Conservation (phyloP, 2,888 invertebrate species). For the Pyrochroa serraticornis region DNA sequence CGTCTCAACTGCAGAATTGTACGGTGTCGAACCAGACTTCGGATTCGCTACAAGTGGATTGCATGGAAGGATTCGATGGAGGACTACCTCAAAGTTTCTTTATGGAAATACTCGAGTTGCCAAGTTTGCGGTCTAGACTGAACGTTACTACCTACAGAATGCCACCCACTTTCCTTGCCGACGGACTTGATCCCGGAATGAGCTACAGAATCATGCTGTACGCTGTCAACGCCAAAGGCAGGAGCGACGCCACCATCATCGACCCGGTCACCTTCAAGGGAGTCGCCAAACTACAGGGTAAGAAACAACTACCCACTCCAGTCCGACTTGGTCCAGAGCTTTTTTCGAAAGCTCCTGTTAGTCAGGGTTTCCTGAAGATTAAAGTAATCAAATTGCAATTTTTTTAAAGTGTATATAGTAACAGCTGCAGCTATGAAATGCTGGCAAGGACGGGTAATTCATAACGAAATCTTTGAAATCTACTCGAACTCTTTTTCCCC, state of each 20-base stretch:
- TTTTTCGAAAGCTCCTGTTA: too few relatives aligned
- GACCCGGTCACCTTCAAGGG: slow-evolving; percentile 86
- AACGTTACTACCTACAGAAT: slow-evolving; percentile 66
- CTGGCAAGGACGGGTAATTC: too few relatives aligned
- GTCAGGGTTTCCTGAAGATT: too few relatives aligned
- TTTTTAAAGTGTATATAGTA: too few relatives aligned
- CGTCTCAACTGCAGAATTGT: slow-evolving; percentile 87
- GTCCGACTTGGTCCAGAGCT: too few relatives aligned
- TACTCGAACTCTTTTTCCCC: too few relatives aligned
- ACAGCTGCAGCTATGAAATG: too few relatives aligned
- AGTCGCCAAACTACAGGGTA: slow-evolving; percentile 86
- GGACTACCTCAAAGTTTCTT: slow-evolving; percentile 87
- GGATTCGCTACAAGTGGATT: slow-evolving; percentile 83
- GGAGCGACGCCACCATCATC: slow-evolving; percentile 81
- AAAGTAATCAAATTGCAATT: too few relatives aligned
- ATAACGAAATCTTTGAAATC: too few relatives aligned
- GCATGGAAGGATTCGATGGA: slow-evolving; percentile 86
- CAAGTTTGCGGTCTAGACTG: slow-evolving; percentile 65
- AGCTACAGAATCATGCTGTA: slow-evolving; percentile 83
- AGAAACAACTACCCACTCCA: slow-evolving; percentile 43
- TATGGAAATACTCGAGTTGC: slow-evolving; percentile 78
- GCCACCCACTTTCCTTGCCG: slow-evolving; percentile 72
- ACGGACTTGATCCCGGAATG: slow-evolving; percentile 73
- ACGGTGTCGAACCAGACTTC: slow-evolving; percentile 86
- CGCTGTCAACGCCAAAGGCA: slow-evolving; percentile 86